Conservation (phyloP, 2,888 invertebrate species). For the Chirona hameri region DNA sequence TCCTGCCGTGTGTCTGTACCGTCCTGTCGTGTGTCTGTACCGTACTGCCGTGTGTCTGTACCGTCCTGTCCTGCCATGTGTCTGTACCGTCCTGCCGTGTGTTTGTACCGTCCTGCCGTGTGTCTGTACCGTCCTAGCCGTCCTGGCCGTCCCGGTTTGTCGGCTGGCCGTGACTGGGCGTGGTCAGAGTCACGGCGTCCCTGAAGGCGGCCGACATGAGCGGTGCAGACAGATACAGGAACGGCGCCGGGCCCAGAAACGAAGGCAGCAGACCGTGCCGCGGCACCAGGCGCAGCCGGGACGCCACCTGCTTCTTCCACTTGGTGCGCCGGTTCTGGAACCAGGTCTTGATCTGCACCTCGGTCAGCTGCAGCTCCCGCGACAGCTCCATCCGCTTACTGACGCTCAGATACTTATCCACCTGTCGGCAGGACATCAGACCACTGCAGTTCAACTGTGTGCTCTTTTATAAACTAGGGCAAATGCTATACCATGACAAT, state of each 20-base stretch:
- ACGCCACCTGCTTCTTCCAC: constrained; percentile 95
- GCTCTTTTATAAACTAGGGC: no score
- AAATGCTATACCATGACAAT: no score
- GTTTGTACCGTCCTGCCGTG: no score
- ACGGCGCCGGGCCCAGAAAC: constrained; percentile 37
- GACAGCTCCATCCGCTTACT: constrained; percentile 92
- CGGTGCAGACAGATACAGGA: constrained; percentile 35
- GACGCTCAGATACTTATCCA: constrained; percentile 93
- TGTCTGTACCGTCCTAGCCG: no score
- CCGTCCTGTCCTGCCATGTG: no score
- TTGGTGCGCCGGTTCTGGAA: constrained; percentile 93
- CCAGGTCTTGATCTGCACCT: constrained; percentile 96
- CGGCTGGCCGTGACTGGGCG: not conserved
- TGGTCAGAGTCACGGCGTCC: not conserved
- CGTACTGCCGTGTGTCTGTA: no score
- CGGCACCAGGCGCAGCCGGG: constrained; percentile 81
- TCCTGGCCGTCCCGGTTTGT: no score
- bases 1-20: no score
- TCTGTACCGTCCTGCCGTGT: no score
- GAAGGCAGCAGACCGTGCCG: constrained; percentile 62
- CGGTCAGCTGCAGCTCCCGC: constrained; percentile 79
- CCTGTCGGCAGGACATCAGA: constrained; percentile 48
- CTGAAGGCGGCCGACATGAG: not conserved
- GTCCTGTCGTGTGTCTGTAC: no score
- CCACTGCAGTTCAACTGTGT: no score